These are phyloP conservation scores for Hartigia nigra DNA, from an alignment of 2,888 invertebrate species.

Conservation along the genomic window DNA sequence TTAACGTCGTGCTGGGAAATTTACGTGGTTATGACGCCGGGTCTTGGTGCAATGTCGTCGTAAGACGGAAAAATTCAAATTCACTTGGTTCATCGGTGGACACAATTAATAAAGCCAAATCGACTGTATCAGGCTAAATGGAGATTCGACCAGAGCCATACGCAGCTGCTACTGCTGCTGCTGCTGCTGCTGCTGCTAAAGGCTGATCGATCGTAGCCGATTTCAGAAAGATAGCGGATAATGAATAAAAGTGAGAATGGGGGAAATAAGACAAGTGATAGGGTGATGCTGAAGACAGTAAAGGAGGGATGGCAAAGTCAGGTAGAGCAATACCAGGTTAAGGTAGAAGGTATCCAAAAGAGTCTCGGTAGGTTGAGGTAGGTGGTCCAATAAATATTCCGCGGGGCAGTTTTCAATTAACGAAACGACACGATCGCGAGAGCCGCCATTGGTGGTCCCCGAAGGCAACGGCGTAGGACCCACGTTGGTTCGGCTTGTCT, in stretches of 20 bases:
- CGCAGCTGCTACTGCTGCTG: too few relatives aligned
- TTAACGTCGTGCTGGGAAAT: conserved; percentile 6
- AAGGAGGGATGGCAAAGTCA: too few relatives aligned
- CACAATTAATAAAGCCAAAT: not conserved
- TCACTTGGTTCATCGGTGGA: not conserved
- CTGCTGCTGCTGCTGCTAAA: not conserved
- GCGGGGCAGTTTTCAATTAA: conserved; percentile 26
- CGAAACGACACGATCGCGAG: conserved; percentile 23
- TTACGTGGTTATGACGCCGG: not conserved
- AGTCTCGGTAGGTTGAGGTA: conserved; percentile 13
- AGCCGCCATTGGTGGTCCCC: conserved; percentile 25
- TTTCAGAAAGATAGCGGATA: not conserved
- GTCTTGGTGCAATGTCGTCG: not conserved
- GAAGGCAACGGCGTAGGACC: conserved; percentile 19
- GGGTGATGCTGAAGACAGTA: too few relatives aligned
- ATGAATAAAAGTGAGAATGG: not conserved
- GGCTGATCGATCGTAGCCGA: not conserved
- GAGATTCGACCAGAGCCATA: not conserved
- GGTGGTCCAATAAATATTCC: conserved; percentile 26
- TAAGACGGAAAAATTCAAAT: not conserved
- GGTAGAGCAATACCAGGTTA: not conserved
- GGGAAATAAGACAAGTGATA: not conserved
- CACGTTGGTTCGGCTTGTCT: conserved; percentile 19
- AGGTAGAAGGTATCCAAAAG: not conserved
- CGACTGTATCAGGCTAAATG: not conserved